Conservation (phyloP, 1,140 invertebrate genomes). For the Drosophila simulans region DNA sequence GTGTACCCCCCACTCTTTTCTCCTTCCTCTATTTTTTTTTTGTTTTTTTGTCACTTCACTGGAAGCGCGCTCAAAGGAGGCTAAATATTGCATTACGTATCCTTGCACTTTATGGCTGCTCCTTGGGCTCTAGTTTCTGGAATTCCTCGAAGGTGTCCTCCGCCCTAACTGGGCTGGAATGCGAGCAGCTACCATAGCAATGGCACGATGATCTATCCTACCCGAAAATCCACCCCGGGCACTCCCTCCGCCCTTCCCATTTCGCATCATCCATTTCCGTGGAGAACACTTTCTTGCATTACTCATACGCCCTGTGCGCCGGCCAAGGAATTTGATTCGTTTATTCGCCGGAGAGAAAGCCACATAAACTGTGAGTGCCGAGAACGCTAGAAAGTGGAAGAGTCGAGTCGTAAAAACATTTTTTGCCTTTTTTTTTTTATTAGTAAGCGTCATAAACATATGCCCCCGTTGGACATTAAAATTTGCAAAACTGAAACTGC, state of each 20-base stretch:
- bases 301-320: slow-evolving; percentile 45
- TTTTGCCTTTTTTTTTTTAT: slow-evolving; percentile 37
- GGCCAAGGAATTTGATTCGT: slow-evolving; percentile 45
- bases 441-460: slow-evolving; percentile 72
- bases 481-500: slow-evolving; percentile 11
- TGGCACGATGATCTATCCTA: slow-evolving; percentile 8
- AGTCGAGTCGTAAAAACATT: slow-evolving; percentile 73
- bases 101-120: slow-evolving; percentile 75
- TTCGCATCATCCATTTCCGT: not conserved
- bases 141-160: not conserved
- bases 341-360: slow-evolving; percentile 27
- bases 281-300: slow-evolving; percentile 22
- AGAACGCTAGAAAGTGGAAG: slow-evolving; percentile 22
- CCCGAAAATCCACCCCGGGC: not conserved
- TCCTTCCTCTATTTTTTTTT: not conserved
- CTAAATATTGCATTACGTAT: slow-evolving; percentile 81
- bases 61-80: slow-evolving; percentile 74
- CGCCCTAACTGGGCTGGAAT: slow-evolving; percentile 38
- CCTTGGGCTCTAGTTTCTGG: slow-evolving; percentile 22
- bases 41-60: slow-evolving; percentile 73
- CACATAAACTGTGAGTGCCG: slow-evolving; percentile 56
- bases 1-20: too few species aligned
- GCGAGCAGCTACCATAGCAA: slow-evolving; percentile 22
- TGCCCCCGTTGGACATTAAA: slow-evolving; percentile 39
- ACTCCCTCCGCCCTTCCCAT: not conserved